phyloP scores from a whole-genome alignment of 2,888 invertebrate genomes.

The Rhaphigaster nebulosa region DNA sequence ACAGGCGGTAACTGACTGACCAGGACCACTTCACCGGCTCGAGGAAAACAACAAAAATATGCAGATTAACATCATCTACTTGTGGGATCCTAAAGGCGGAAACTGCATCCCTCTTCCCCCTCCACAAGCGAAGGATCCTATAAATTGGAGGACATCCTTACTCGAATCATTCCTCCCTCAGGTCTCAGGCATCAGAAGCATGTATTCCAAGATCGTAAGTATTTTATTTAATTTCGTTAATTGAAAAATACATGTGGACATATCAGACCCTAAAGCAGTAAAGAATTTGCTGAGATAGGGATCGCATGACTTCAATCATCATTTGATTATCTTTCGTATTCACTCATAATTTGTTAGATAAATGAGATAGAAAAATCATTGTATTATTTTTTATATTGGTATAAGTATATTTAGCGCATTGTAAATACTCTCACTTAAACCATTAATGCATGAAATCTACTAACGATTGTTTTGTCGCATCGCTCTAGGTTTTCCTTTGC shows the following conservation, averaged over 20 bases:
- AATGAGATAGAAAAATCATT: no score
- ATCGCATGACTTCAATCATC: no score
- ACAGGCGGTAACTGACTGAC: not conserved
- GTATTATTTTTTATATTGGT: no score
- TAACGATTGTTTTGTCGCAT: not conserved
- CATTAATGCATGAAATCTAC: not conserved
- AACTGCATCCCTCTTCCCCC: not conserved
- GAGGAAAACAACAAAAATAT: constrained; percentile 37
- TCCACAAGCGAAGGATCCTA: not conserved
- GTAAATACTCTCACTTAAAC: no score
- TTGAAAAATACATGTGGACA: no score
- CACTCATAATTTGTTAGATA: no score
- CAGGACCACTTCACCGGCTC: not conserved
- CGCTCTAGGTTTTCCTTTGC: constrained; percentile 68
- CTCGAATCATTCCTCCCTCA: not conserved
- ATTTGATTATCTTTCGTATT: no score
- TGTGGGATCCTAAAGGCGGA: not conserved
- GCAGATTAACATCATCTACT: not conserved
- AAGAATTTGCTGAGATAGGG: no score
- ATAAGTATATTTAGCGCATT: no score
- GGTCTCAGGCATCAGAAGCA: constrained; percentile 26
- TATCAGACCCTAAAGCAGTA: no score
- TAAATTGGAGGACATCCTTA: constrained; percentile 11
- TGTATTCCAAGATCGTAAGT: constrained; percentile 62
- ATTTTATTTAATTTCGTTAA: not conserved